Conservation (phyloP, 2,113 vertebrate genomes). For the Elgaria multicarinata region DNA sequence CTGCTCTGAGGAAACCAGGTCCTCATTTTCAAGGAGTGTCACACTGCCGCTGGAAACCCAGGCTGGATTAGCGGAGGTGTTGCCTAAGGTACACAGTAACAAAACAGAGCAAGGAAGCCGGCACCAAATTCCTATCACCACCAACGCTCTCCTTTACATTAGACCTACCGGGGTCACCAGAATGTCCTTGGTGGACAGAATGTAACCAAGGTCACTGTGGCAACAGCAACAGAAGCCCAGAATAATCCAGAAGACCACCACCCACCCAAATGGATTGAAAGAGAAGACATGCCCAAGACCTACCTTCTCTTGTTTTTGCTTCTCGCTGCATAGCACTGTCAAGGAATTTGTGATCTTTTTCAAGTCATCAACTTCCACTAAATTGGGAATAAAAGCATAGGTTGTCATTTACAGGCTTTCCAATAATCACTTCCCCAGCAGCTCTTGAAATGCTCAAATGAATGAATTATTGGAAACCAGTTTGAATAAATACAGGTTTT, state of each 20-base stretch:
- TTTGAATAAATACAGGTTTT: not conserved
- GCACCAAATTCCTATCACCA: not conserved
- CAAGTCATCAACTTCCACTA: slow-evolving; percentile 98
- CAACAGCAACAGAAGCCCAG: not conserved
- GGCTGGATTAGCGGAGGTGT: not conserved
- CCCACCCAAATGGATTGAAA: not conserved
- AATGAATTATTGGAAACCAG: not conserved
- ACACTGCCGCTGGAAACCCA: too few relatives aligned
- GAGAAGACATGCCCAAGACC: not conserved
- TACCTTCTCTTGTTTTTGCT: slow-evolving; percentile 99
- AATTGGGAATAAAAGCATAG: not conserved
- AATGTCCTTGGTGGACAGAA: too few relatives aligned
- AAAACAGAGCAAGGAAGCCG: not conserved
- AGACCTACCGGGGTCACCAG: not conserved
- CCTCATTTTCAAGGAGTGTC: not conserved
- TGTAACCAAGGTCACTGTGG: not conserved
- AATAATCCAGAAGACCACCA: not conserved
- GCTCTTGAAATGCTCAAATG: not conserved
- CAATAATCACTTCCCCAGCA: not conserved
- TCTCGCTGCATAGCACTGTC: slow-evolving; percentile 96
- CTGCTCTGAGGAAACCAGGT: not conserved
- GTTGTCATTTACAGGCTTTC: not conserved
- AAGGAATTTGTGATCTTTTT: slow-evolving; percentile 96
- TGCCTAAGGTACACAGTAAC: not conserved
- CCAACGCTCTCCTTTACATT: not conserved